Conservation (phyloP, 1,140 invertebrate species). For the Bombus pascuorum region DNA sequence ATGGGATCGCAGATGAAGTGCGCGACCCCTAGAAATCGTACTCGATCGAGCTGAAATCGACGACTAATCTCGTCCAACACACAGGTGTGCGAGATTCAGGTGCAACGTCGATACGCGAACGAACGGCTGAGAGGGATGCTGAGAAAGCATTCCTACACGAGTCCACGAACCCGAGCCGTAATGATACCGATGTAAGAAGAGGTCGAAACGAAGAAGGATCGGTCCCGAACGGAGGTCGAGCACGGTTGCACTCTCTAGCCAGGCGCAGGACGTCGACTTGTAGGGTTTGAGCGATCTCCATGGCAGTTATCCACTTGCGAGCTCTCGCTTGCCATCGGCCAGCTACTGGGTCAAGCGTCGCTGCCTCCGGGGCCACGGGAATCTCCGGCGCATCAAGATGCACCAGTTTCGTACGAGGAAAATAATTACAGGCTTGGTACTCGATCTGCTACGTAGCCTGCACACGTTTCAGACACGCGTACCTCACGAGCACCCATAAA, state of each 20-base stretch:
- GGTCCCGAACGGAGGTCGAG: constrained; percentile 49
- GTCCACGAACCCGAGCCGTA: constrained; percentile 53
- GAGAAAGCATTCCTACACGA: constrained; percentile 70
- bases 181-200: constrained; percentile 70
- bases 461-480: background rate
- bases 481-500: background rate
- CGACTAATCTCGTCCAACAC: constrained; percentile 55
- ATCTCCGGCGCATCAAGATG: constrained; percentile 55
- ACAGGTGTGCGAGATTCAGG: constrained; percentile 72
- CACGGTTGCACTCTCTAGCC: constrained; percentile 36
- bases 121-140: constrained; percentile 11
- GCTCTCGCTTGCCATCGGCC: constrained; percentile 67
- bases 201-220: constrained; percentile 62
- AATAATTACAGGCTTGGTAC: constrained; percentile 11
- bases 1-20: constrained; percentile 59
- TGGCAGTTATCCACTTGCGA: constrained; percentile 71
- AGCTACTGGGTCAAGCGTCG: constrained; percentile 80
- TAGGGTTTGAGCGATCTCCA: constrained; percentile 64
- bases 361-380: constrained; percentile 74
- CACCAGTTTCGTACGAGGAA: constrained; percentile 40
- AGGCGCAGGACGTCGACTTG: constrained; percentile 48
- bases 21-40: constrained; percentile 64
- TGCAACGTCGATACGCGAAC: constrained; percentile 57
- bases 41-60: constrained; percentile 60
- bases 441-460: background rate